These are phyloP conservation scores for Spodoptera exigua DNA, from an alignment of 2,888 invertebrate genomes.

Conservation along the genomic window DNA sequence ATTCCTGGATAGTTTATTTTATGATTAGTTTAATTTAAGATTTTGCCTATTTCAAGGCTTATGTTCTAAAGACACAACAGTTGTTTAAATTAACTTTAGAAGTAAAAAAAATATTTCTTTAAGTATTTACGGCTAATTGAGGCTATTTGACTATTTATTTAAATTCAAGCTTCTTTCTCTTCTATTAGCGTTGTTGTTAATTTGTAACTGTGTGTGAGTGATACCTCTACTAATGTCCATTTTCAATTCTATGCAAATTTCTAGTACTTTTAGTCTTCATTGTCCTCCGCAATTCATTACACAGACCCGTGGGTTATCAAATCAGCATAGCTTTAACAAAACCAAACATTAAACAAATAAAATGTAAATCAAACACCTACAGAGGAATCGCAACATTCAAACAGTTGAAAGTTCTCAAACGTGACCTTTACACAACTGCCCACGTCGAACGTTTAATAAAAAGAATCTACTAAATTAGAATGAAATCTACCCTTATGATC, in stretches of 20 bases:
- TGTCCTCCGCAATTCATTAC: too few species aligned
- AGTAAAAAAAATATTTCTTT: too few species aligned
- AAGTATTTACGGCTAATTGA: too few species aligned
- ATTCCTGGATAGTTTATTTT: conserved; percentile 7
- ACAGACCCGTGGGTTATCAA: conserved; percentile 1
- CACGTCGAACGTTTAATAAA: conserved; percentile 20
- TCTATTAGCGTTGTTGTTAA: too few species aligned
- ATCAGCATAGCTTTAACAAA: conserved; percentile 2
- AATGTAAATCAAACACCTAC: conserved; percentile 22
- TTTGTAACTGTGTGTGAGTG: too few species aligned
- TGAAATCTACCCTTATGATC: conserved; percentile 32
- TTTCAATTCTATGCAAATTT: too few species aligned
- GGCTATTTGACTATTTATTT: too few species aligned
- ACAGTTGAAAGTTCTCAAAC: conserved; percentile 17
- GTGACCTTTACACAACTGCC: conserved; percentile 30
- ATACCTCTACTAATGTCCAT: too few species aligned
- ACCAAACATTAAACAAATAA: conserved; percentile 16
- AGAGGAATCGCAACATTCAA: conserved; percentile 21
- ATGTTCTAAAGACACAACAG: too few species aligned
- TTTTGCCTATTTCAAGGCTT: background rate
- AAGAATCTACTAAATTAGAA: conserved; percentile 23
- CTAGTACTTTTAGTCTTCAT: too few species aligned
- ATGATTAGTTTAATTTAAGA: background rate
- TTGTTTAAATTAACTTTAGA: too few species aligned
- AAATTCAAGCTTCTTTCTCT: too few species aligned